phyloP scores from a whole-genome alignment of 2,797 vertebrate species.

The Lophura swinhoii region DNA sequence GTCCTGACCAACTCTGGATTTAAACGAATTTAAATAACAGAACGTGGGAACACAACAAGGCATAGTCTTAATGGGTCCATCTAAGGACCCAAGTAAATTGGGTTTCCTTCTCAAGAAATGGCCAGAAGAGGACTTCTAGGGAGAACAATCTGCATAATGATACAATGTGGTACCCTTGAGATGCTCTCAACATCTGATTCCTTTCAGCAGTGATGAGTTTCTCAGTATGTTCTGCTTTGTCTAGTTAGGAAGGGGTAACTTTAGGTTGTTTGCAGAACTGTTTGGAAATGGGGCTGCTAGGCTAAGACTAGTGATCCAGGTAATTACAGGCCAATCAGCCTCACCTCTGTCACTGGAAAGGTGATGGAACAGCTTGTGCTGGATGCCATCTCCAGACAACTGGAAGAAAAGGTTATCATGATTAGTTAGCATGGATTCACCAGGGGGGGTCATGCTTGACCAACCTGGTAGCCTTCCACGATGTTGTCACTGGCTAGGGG shows the following conservation, averaged over 20 bases:
- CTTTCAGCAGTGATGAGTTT: not conserved
- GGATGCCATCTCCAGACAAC: too few species aligned
- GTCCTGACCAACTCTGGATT: not conserved
- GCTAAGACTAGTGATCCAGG: not conserved
- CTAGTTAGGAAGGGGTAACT: not conserved
- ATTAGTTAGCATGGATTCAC: too few species aligned
- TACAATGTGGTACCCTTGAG: not conserved
- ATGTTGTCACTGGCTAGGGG: too few species aligned
- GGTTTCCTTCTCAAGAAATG: not conserved
- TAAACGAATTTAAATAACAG: not conserved
- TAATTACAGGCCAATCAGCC: too few species aligned
- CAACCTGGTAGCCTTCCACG: too few species aligned
- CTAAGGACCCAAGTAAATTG: not conserved
- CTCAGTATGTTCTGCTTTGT: not conserved
- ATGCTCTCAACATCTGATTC: not conserved
- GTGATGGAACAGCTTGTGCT: too few species aligned
- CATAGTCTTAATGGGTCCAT: not conserved
- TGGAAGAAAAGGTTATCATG: too few species aligned
- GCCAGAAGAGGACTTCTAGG: not conserved
- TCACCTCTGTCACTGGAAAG: too few species aligned
- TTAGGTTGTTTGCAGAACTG: not conserved
- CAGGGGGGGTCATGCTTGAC: too few species aligned
- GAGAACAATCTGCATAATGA: not conserved
- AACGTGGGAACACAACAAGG: not conserved
- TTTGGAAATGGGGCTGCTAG: not conserved